phyloP scores from a whole-genome alignment of 2,888 invertebrate species.

The Metopia argyrocephala region DNA sequence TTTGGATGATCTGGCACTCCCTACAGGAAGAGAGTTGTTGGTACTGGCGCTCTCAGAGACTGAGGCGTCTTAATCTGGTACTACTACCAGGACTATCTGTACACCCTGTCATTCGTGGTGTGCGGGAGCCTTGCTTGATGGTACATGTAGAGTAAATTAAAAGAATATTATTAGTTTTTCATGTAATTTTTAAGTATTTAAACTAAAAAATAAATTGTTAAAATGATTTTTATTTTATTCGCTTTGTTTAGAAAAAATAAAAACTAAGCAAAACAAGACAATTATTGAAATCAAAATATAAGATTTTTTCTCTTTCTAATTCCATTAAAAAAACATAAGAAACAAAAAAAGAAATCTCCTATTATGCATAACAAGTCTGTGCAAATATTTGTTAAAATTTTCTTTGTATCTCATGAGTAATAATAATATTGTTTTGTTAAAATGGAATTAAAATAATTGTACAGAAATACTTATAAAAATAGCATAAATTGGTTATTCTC shows the following conservation, averaged over 20 bases:
- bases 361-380: background rate
- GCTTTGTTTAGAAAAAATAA: background rate
- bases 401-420: no score
- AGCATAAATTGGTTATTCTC: background rate
- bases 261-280: background rate
- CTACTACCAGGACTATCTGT: no score
- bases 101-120: no score
- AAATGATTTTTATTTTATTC: background rate
- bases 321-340: background rate
- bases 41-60: no score
- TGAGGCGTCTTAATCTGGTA: no score
- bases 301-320: background rate
- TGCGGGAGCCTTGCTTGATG: background rate
- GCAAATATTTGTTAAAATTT: background rate
- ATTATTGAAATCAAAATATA: background rate
- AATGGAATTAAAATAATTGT: background rate
- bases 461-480: background rate
- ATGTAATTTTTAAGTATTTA: background rate
- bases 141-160: background rate
- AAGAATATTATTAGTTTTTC: background rate
- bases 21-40: no score
- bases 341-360: background rate
- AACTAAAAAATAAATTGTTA: constrained; percentile 12
- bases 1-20: no score
- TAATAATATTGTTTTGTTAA: background rate